Evolutionary conservation across 2,797 vertebrate species (phyloP).

Genomic region (Falco biarmicus): DNA sequence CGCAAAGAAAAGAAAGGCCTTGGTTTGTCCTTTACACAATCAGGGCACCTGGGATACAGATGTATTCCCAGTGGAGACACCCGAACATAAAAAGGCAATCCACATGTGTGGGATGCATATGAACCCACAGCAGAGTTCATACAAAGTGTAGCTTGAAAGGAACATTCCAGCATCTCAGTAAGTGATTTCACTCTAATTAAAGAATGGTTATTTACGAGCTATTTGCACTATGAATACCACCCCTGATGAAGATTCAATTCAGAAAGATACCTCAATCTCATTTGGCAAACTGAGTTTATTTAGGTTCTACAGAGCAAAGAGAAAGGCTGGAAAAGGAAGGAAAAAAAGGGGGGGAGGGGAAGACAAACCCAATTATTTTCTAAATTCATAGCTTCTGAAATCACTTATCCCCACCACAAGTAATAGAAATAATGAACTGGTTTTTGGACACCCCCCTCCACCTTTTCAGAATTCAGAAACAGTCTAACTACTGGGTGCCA

Average conservation of each 20-base stretch:
- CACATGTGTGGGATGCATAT: background rate
- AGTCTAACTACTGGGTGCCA: background rate
- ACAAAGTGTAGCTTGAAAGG: constrained; percentile 25
- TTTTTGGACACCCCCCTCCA: background rate
- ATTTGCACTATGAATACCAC: background rate
- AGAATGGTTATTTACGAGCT: background rate
- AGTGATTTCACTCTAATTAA: constrained; percentile 20
- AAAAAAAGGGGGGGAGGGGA: no score
- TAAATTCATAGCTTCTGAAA: background rate
- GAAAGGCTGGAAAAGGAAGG: background rate
- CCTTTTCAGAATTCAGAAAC: background rate
- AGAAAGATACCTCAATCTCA: background rate
- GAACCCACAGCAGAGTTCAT: constrained; percentile 28
- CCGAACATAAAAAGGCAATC: constrained; percentile 8
- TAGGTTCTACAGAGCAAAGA: background rate
- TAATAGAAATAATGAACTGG: background rate
- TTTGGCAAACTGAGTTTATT: background rate
- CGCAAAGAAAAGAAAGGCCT: background rate
- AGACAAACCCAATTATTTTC: background rate
- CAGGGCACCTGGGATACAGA: constrained; percentile 23
- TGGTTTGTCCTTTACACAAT: background rate
- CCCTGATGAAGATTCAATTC: background rate
- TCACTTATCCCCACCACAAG: background rate
- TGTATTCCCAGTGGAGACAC: background rate
- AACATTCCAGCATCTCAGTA: constrained; percentile 24